Evolutionary conservation across 1,140 invertebrate species (phyloP).

Genomic region (Dreissena polymorpha): DNA sequence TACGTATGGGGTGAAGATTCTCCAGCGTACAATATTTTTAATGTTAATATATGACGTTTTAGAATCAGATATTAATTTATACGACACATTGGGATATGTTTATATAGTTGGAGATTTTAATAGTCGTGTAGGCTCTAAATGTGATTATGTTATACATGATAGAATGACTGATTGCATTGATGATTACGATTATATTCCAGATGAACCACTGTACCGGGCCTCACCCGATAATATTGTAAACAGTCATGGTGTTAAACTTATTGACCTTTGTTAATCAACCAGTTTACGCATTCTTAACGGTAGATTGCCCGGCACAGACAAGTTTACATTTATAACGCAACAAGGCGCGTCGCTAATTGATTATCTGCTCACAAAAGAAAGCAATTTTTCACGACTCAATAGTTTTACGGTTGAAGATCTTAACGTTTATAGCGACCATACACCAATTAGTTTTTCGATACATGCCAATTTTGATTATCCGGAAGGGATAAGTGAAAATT

Average conservation of each 20-base stretch:
- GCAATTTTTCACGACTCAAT: neutral
- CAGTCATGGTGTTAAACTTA: neutral
- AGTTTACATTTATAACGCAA: neutral
- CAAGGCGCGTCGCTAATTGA: neutral
- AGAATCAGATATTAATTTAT: slow-evolving; percentile 15
- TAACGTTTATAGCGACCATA: neutral
- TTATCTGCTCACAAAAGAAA: neutral
- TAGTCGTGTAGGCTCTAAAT: too few relatives aligned
- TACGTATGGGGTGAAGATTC: slow-evolving; percentile 33
- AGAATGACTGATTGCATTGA: neutral
- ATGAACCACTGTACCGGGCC: slow-evolving; percentile 3
- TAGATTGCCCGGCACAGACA: neutral
- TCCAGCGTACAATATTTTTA: slow-evolving; percentile 13
- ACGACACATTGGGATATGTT: slow-evolving; percentile 3
- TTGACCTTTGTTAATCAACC: slow-evolving; percentile 12
- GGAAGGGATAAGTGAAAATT: too few relatives aligned
- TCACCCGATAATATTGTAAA: slow-evolving; percentile 19
- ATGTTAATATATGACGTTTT: slow-evolving; percentile 27
- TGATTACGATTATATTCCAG: slow-evolving; percentile 10
- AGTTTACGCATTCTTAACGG: slow-evolving; percentile 1
- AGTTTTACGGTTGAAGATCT: neutral
- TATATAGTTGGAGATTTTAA: slow-evolving; percentile 27
- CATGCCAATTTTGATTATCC: too few relatives aligned
- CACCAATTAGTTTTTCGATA: neutral
- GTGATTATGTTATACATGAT: slow-evolving; percentile 21